Percentiles rank a stretch among this genome's conserved stretches.
Conservation (phyloP, 2,888 invertebrate species). For the Unio delphinus region DNA sequence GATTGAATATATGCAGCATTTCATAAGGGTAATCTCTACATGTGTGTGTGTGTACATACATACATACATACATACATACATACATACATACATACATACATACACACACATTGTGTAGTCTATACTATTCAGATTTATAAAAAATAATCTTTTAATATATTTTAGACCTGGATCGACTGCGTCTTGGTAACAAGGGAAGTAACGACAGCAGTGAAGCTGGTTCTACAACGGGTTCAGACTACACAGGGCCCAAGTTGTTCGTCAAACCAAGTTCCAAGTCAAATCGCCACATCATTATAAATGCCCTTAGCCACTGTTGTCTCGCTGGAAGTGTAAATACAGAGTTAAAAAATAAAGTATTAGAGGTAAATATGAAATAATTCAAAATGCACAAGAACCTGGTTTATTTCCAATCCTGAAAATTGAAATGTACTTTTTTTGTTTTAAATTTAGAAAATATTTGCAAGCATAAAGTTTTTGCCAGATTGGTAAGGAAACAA, state of each 20-base stretch:
- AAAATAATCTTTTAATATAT: background rate
- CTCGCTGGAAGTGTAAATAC: constrained; percentile 97
- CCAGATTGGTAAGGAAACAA: too few relatives aligned
- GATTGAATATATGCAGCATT: too few relatives aligned
- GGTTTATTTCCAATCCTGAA: too few relatives aligned
- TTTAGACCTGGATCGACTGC: constrained; percentile 10
- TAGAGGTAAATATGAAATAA: constrained; percentile 77
- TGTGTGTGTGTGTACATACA: too few relatives aligned
- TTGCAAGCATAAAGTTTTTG: too few relatives aligned
- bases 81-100: too few relatives aligned
- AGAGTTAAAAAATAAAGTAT: constrained; percentile 91
- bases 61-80: too few relatives aligned
- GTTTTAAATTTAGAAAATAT: too few relatives aligned
- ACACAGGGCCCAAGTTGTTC: constrained; percentile 91
- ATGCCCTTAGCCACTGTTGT: constrained; percentile 98
- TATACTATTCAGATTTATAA: background rate
- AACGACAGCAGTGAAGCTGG: constrained; percentile 51
- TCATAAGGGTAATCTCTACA: too few relatives aligned
- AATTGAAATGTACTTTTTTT: too few relatives aligned
- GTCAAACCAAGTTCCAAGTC: constrained; percentile 98
- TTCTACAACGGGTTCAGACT: constrained; percentile 45
- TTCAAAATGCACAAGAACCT: background rate
- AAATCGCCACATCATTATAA: constrained; percentile 95
- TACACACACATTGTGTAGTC: too few relatives aligned
- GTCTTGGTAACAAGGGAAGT: constrained; percentile 19